A percentile compares a stretch with the other conserved stretches of the same genome.
These are phyloP conservation scores for Carollia perspicillata DNA, from an alignment of 2,113 vertebrate genomes.

Conservation along the genomic window DNA sequence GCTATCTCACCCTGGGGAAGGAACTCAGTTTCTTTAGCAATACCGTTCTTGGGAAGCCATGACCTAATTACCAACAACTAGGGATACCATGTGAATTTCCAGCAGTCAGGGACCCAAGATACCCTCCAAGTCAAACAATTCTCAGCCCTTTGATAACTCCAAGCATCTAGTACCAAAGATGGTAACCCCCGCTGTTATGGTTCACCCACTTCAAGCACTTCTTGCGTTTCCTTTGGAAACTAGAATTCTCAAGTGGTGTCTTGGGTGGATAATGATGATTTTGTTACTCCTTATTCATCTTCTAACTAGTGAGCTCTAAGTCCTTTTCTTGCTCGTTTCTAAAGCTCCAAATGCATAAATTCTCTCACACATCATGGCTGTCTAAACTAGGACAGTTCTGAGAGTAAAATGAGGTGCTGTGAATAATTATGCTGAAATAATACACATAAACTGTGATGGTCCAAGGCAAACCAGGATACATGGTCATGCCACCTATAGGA, in stretches of 20 bases:
- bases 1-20: not conserved
- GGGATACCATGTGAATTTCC: not conserved
- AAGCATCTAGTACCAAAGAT: not conserved
- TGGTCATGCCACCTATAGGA: not conserved
- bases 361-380: not conserved
- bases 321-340: constrained; percentile 11
- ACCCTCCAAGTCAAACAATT: not conserved
- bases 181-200: not conserved
- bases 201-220: not conserved
- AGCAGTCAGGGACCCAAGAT: not conserved
- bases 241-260: not conserved
- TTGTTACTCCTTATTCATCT: not conserved
- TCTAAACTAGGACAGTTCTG: not conserved
- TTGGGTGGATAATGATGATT: not conserved
- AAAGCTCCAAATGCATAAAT: not conserved
- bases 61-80: not conserved
- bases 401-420: not conserved
- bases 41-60: not conserved
- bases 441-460: not conserved
- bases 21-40: not conserved
- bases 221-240: constrained; percentile 6
- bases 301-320: not conserved
- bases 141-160: not conserved
- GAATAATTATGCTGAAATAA: not conserved
- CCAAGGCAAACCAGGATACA: not conserved